Percentiles rank a stretch among this genome's conserved stretches.
These are phyloP conservation scores for Mechanitis mazaeus DNA, from an alignment of 2,888 invertebrate species.

Conservation along the genomic window DNA sequence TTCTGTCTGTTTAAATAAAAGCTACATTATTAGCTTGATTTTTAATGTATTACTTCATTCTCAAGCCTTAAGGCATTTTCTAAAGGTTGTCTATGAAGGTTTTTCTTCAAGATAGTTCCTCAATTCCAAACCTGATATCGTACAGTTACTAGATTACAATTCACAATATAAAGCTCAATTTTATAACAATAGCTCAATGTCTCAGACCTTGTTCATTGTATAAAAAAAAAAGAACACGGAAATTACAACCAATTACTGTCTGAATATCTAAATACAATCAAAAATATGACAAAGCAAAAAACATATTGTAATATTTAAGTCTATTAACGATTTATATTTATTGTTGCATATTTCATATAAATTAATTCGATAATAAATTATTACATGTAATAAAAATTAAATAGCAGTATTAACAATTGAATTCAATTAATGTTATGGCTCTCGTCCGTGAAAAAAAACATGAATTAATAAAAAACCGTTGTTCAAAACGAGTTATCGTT, in stretches of 20 bases:
- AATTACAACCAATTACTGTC: neutral
- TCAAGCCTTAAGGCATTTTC: neutral
- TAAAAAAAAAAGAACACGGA: neutral
- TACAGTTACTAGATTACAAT: no score
- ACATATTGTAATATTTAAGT: no score
- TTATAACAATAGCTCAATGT: neutral
- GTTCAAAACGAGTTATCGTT: conserved; percentile 3
- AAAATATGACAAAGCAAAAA: neutral
- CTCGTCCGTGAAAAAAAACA: neutral
- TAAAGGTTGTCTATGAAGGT: neutral
- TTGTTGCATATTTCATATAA: no score
- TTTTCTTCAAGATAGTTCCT: conserved; percentile 3
- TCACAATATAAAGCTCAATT: neutral
- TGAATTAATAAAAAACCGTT: neutral
- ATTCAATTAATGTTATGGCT: neutral
- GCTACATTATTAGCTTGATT: no score
- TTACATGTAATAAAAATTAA: no score
- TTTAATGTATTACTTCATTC: no score
- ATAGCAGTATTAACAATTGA: no score
- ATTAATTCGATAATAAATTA: no score
- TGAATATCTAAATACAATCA: neutral
- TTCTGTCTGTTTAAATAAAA: neutral
- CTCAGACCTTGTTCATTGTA: neutral
- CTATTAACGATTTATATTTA: no score
- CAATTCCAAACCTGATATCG: neutral